Conservation (phyloP, 2,113 vertebrate genomes). For the Halichoerus grypus region DNA sequence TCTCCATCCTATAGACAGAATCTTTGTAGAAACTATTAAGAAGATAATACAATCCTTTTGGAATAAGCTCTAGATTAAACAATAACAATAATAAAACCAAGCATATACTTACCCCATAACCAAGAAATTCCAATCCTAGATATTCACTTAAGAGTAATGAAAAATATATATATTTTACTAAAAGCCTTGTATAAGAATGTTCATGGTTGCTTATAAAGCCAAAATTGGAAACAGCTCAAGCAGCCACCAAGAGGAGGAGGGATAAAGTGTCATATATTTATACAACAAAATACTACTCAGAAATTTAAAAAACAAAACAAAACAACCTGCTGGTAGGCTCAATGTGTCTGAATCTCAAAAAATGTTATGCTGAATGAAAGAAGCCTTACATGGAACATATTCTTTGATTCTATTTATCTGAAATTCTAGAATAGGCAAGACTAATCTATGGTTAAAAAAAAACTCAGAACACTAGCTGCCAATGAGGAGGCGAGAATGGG, state of each 20-base stretch:
- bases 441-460: not conserved
- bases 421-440: not conserved
- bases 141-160: not conserved
- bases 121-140: not conserved
- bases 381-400: not conserved
- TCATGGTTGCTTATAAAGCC: not conserved
- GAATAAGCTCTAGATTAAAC: not conserved
- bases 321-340: too few relatives aligned
- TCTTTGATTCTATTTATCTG: not conserved
- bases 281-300: not conserved
- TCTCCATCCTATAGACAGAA: not conserved
- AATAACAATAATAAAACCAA: not conserved
- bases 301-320: conserved; percentile 23
- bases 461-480: not conserved
- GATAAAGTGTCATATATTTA: not conserved
- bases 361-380: not conserved
- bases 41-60: not conserved
- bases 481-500: not conserved
- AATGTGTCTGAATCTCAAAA: not conserved
- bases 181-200: not conserved
- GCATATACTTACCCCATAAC: not conserved
- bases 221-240: not conserved
- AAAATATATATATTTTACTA: not conserved
- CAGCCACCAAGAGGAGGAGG: not conserved
- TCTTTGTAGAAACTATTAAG: not conserved